Conservation (phyloP, 2,113 vertebrate genomes). For the Nothocercus julius region DNA sequence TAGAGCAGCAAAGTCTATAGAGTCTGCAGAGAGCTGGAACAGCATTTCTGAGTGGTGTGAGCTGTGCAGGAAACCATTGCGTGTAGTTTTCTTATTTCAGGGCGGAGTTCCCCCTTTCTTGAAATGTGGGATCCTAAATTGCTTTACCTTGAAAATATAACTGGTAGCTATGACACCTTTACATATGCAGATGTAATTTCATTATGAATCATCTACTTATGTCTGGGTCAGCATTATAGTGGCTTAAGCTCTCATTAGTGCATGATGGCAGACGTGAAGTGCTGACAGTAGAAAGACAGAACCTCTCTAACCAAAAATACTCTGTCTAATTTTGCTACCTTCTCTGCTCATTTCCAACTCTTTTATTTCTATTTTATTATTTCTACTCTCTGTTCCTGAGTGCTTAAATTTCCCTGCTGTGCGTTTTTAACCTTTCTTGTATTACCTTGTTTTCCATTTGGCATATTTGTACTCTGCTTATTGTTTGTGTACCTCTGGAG, state of each 20-base stretch:
- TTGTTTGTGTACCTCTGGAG: slow-evolving; percentile 31
- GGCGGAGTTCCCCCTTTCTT: neutral
- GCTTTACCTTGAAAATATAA: neutral
- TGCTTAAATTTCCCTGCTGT: slow-evolving; percentile 28
- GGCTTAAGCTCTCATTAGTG: slow-evolving; percentile 33
- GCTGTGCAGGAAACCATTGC: neutral
- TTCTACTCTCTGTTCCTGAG: neutral
- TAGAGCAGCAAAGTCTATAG: neutral
- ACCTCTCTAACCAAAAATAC: neutral
- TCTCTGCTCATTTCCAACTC: neutral
- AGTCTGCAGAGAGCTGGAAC: neutral
- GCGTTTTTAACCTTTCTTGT: neutral
- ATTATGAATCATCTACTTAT: neutral
- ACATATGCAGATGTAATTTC: slow-evolving; percentile 21
- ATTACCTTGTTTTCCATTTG: slow-evolving; percentile 30
- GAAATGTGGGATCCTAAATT: neutral
- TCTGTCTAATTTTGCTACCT: neutral
- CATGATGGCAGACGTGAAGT: slow-evolving; percentile 11
- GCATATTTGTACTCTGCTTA: neutral
- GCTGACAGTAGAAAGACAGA: slow-evolving; percentile 11
- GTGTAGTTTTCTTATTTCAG: neutral
- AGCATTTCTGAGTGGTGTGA: neutral
- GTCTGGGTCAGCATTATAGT: slow-evolving; percentile 21
- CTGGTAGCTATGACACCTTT: slow-evolving; percentile 1
- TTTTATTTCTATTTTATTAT: slow-evolving; percentile 22